Base-by-base conservation (phyloP, 2,113 vertebrate species). In the Lepus europaeus region DNA sequence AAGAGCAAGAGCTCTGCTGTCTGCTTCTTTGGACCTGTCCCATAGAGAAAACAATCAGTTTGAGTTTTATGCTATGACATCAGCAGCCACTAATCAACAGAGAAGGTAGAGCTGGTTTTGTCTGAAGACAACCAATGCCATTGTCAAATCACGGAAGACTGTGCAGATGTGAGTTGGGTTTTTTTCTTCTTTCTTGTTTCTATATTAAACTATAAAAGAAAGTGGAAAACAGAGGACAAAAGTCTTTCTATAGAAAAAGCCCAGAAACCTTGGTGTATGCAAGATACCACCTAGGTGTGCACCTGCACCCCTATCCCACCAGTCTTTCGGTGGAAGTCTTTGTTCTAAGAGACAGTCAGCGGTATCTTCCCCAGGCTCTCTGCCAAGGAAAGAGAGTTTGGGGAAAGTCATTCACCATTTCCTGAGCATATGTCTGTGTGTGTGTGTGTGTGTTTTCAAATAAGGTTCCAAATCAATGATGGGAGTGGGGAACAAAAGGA, bases 41-140 rank as follows among this genome's bases (percentile, higher is more conserved):
- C 93, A 78, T 1, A 79, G 59, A 85, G 36, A 79, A 89, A 92
- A 95, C 81, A 94, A 53, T 79, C 66, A 8, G 63, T 29, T 53
- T n/a, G 89, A 91, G 83, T 64, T 86, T 79, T 84, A 45, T 66
- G 85, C 87, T 45, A 68, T 93, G 92, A 96, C 85, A 93, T 96
- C 92, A 85, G 69, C 85, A 87, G 73, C 83, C 77, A 72, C 87
- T 90, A 93, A 95, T 92, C 96, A 80, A 16, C 16, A 63, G 29
- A 89, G 68, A 81, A 81, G 63, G 89, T n/a, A 19, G 80, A 83
- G 90, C 66, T 95, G 39, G 56, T 92, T 94, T 51, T 39, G 39
- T 53, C 76, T 68, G 61, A 93, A 93, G 76, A 16, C 29, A 93
- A 36, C 19, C 72, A 61, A 22, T 3, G 56, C 3, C 2, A 69